Evolutionary conservation across 1,140 invertebrate species (phyloP), one percentile per base, ranked within the genome.

Genomic region (Cephus cinctus): DNA sequence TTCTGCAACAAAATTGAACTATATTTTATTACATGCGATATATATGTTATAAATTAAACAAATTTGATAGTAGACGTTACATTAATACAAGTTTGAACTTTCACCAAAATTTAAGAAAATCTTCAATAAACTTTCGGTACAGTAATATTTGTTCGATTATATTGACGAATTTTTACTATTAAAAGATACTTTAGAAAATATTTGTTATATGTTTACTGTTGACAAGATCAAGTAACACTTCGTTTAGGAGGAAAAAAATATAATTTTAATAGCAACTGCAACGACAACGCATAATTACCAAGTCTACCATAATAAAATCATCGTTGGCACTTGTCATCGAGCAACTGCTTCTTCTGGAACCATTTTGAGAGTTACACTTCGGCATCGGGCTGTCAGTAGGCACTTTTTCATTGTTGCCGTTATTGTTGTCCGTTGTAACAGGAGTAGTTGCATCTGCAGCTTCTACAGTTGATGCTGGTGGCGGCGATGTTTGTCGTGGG

Each of bases 221-320:
- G n/a, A n/a, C n/a, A n/a, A n/a, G n/a, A n/a, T n/a, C n/a, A n/a
- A 30, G 27, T 30, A 12, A 30, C 12, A 8, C n/a, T 30, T 30
- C 27, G 1, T 9, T 9, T 9, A 30, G 27, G 3, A 11, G 27
- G 14, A 12, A 30, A 30, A 30, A 30, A 3, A 2, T 11, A 30
- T 30, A 30, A 36, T 12, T 18, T 4, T 8, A 15, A 36, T 8
- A 15, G 34, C 19, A 15, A 58, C 63, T 39, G 41, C 47, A 22
- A 50, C 46, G 40, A 34, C 38, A 52, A 47, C 22, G 20, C 54
- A 68, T 71, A 80, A 77, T 82, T 81, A 85, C 83, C 82, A 85
- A 79, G 73, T 87, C 85, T 75, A 87, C 83, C 81, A 87, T 84
- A 69, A 87, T 86, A 80, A 87, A 88, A 71, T 86, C 85, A 56